A percentile compares a stretch with the other conserved stretches of the same genome.
phyloP scores from a whole-genome alignment of 2,797 vertebrate genomes.

The Oreochromis grahami region DNA sequence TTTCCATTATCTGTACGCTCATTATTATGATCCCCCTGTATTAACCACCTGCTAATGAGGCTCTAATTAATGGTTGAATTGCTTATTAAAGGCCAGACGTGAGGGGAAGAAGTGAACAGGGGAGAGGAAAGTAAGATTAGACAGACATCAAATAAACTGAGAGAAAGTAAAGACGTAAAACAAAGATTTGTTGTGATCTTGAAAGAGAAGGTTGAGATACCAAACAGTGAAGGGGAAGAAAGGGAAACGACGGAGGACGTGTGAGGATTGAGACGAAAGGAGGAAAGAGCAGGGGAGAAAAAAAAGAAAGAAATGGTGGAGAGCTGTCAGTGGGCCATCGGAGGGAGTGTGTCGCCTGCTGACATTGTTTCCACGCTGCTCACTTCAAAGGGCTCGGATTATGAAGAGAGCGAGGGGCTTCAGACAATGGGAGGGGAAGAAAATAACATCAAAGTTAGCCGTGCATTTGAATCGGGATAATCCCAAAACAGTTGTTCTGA shows the following conservation, averaged over 20 bases:
- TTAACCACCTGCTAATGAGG: slow-evolving; percentile 63
- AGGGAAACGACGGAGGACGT: slow-evolving; percentile 35
- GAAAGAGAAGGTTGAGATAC: slow-evolving; percentile 7
- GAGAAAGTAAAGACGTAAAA: slow-evolving; percentile 1
- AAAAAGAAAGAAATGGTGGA: slow-evolving; percentile 28
- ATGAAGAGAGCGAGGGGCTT: slow-evolving; percentile 71
- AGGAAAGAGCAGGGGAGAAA: background rate
- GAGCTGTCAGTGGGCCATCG: slow-evolving; percentile 63
- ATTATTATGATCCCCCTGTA: slow-evolving; percentile 59
- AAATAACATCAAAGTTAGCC: slow-evolving; percentile 79
- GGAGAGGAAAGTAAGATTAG: background rate
- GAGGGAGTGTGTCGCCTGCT: slow-evolving; percentile 68
- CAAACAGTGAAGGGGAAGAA: slow-evolving; percentile 10
- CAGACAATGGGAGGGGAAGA: slow-evolving; percentile 72
- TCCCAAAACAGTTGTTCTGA: slow-evolving; percentile 77
- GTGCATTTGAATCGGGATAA: slow-evolving; percentile 73
- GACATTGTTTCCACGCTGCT: slow-evolving; percentile 76
- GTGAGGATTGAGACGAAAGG: slow-evolving; percentile 38
- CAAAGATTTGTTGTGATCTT: slow-evolving; percentile 11
- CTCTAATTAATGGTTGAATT: slow-evolving; percentile 60
- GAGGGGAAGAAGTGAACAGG: background rate
- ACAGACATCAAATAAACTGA: slow-evolving; percentile 1
- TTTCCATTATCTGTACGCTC: slow-evolving; percentile 59
- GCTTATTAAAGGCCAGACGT: slow-evolving; percentile 58
- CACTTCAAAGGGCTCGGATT: slow-evolving; percentile 77